Evolutionary conservation across 1,140 invertebrate species (phyloP), one percentile per base, ranked within the genome.

Genomic region (Harlomillsia oculata): DNA sequence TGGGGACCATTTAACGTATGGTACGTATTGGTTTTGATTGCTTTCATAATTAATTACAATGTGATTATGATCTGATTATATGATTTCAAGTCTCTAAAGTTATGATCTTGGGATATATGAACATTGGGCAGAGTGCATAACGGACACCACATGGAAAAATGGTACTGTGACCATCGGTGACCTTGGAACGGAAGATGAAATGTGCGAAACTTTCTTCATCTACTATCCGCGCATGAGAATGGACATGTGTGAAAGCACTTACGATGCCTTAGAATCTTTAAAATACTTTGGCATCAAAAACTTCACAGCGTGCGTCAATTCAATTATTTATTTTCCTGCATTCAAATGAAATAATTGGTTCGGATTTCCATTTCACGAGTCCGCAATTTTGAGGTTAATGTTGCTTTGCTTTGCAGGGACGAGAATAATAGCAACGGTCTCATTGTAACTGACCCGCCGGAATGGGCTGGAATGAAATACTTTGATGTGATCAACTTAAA

Each of bases 1-100:
- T 14, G 60, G 60, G 39, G 55, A 59, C 41, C 44, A 48, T 11
- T 34, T 60, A 1, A 46, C 37, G 18, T 44, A 45, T 25, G 53
- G 53, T 54, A 53, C 16, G 3, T 41, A 8, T 21, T 44, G 2
- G 5, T 29, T 36, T 41, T 41, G n/a, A 41, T 11, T 21, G 6
- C 6, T 6, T 46, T 13, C 26, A 46, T 20, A 23, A 26, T 46
- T 20, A 13, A 6, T 8, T 20, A 16, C 6, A 13, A 20, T 8
- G 6, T 16, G 6, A 8, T 21, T 43, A 43, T 9, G 20, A 9
- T 34, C n/a, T n/a, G 18, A 23, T 43, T 20, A 21, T n/a, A 8
- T 2, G 32, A 9, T 34, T 8, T 9, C 32, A 34, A 34, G 32
- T n/a, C n/a, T n/a, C 32, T 9, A 34, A 34, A 9, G 18, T 40